phyloP scores from a whole-genome alignment of 2,797 vertebrate genomes.

The Acomys russatus region DNA sequence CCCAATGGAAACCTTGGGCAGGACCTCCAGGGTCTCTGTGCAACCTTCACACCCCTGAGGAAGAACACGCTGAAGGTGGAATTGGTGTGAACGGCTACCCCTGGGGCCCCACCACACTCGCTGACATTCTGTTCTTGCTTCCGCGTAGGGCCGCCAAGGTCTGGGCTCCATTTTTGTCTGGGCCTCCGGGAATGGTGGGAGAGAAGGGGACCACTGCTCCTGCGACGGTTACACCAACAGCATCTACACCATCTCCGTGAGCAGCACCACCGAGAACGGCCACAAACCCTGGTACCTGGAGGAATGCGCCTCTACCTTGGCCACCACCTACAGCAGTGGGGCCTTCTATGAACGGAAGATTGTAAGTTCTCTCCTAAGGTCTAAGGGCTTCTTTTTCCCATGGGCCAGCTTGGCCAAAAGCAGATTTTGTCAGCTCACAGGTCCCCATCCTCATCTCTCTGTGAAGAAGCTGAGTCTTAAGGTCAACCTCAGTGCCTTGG shows the following conservation, averaged over 20 bases:
- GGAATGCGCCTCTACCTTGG: conserved; percentile 90
- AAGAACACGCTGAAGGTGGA: not conserved
- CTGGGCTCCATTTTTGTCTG: conserved; percentile 91
- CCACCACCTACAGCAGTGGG: conserved; percentile 92
- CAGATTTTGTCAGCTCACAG: not conserved
- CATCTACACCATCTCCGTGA: conserved; percentile 92
- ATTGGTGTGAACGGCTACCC: accelerated
- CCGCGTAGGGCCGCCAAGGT: conserved; percentile 89
- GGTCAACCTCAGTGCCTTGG: conserved; percentile 40
- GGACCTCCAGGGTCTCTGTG: accelerated
- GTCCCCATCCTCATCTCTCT: not conserved
- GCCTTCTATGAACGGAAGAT: conserved; percentile 91
- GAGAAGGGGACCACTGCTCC: conserved; percentile 91
- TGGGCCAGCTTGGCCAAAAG: not conserved
- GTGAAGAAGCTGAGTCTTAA: not conserved
- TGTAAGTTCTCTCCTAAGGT: conserved; percentile 83
- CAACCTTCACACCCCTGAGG: not conserved
- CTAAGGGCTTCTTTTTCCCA: not conserved
- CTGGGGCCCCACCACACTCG: accelerated
- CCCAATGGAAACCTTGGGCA: not conserved
- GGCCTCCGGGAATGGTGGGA: conserved; percentile 90
- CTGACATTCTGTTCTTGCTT: not conserved
- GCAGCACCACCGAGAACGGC: conserved; percentile 91
- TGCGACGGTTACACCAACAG: conserved; percentile 92
- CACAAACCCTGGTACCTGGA: conserved; percentile 92